Base-by-base conservation (phyloP, 2,888 invertebrate species). In the Azorinus chamasolen region DNA sequence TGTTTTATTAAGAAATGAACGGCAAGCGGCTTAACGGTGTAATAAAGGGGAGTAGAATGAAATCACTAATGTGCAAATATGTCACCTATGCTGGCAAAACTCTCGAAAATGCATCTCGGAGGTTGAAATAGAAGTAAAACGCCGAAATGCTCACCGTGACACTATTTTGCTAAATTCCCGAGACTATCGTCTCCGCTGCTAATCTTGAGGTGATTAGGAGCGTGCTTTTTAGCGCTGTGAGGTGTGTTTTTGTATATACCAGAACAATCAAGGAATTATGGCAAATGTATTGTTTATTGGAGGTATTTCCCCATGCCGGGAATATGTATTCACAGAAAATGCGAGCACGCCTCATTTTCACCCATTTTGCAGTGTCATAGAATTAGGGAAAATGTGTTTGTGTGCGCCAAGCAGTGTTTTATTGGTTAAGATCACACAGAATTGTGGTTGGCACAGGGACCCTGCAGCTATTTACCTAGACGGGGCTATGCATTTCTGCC, bases 41-140 rank as follows among this genome's bases (percentile, higher is more conserved):
- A 74, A 74, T 79, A 79, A 79, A 79, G 59, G 66, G 79, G 79
- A 71, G 79, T 71, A 22, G 45, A 54, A 61, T 48, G 64, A 70
- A 57, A 48, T 66, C 41, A 50, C 50, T 75, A 74, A 75, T 70
- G 79, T 71, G 71, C 74, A 79, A 79, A 74, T 74, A 79, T 79
- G 71, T 79, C 79, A 75, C 71, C 66, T 71, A 79, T 79, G 66
- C n/a, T 53, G 70, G 37, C 46, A n/a, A 53, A 61, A 65, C 45
- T 66, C 65, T 74, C 25, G 58, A 70, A 70, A 65, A 76, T 76
- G 76, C 64, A 55, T 45, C 39, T 48, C 25, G 61, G 45, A 50
- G 70, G 76, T 43, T 59, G 70, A 25, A 25, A 50, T n/a, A 48
- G 58, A 53, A 50, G 27, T 37, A 71, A 68, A 68, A 62, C 66